Conservation (phyloP, 1,140 invertebrate genomes). For the Phthorimaea operculella region DNA sequence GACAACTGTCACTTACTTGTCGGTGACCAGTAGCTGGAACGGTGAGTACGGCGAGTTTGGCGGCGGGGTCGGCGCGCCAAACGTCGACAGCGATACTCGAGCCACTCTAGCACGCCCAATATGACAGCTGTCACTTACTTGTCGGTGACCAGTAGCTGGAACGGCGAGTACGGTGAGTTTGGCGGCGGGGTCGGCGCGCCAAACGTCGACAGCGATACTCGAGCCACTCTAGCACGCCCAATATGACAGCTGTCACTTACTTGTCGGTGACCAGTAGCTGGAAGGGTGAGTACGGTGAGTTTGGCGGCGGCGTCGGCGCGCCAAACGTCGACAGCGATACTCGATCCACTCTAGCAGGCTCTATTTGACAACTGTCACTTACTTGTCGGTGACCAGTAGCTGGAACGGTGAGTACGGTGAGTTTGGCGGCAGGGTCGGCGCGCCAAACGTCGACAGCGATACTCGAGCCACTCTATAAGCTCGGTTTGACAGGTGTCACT, state of each 20-base stretch:
- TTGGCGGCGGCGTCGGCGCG: constrained; percentile 74
- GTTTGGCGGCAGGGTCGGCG: constrained; percentile 74
- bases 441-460: constrained; percentile 70
- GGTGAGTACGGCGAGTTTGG: constrained; percentile 76
- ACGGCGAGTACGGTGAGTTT: constrained; percentile 75
- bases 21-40: constrained; percentile 60
- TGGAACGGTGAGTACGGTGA: constrained; percentile 76
- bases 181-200: constrained; percentile 75
- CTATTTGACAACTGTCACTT: too few relatives aligned
- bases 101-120: too few relatives aligned
- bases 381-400: constrained; percentile 58
- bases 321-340: constrained; percentile 71
- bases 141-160: constrained; percentile 61
- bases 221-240: too few relatives aligned
- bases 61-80: constrained; percentile 75
- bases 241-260: too few relatives aligned
- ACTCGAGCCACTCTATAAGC: too few relatives aligned
- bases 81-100: constrained; percentile 68
- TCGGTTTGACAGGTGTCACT: too few relatives aligned
- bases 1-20: too few relatives aligned
- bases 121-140: too few relatives aligned
- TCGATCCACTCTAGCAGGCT: too few relatives aligned
- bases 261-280: constrained; percentile 64
- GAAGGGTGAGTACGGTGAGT: constrained; percentile 74
- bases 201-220: constrained; percentile 69